Evolutionary conservation across 2,113 vertebrate species (phyloP).

Genomic region (Acanthochromis polyacanthus): DNA sequence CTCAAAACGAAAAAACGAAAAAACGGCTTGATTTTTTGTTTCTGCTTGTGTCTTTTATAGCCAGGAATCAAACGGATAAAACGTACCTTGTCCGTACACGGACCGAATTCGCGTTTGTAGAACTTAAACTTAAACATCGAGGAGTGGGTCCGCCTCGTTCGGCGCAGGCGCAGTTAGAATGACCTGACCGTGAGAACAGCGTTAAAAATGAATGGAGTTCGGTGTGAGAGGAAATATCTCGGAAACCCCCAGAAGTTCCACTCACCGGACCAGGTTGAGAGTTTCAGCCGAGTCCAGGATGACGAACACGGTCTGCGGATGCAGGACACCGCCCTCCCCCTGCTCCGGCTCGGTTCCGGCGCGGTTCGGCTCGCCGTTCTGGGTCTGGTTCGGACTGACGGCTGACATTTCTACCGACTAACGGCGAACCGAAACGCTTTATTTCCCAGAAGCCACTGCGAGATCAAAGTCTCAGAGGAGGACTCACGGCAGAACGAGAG

Average conservation of each 20-base stretch:
- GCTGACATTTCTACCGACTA: conserved; percentile 73
- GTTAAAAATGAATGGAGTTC: neutral
- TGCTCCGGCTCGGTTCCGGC: conserved; percentile 27
- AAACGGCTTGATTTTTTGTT: too few species aligned
- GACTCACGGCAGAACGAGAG: neutral
- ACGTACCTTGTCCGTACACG: too few species aligned
- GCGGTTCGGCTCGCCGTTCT: conserved; percentile 33
- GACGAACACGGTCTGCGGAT: conserved; percentile 82
- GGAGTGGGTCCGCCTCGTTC: too few species aligned
- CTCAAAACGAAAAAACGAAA: too few species aligned
- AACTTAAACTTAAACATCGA: too few species aligned
- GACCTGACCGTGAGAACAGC: too few species aligned
- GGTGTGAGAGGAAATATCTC: conserved; percentile 6
- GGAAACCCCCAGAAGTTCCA: neutral
- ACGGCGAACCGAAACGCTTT: neutral
- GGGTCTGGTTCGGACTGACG: conserved; percentile 47
- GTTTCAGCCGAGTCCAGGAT: conserved; percentile 81
- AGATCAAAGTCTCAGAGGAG: conserved; percentile 6
- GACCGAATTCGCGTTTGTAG: too few species aligned
- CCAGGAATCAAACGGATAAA: too few species aligned
- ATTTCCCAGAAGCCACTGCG: conserved; percentile 42
- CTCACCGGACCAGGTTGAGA: conserved; percentile 76
- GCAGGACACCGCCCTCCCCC: conserved; percentile 33
- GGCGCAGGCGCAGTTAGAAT: too few species aligned
- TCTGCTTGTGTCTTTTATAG: too few species aligned